Base-by-base conservation (phyloP, 2,113 vertebrate species). In the Oreotrochilus melanogaster region DNA sequence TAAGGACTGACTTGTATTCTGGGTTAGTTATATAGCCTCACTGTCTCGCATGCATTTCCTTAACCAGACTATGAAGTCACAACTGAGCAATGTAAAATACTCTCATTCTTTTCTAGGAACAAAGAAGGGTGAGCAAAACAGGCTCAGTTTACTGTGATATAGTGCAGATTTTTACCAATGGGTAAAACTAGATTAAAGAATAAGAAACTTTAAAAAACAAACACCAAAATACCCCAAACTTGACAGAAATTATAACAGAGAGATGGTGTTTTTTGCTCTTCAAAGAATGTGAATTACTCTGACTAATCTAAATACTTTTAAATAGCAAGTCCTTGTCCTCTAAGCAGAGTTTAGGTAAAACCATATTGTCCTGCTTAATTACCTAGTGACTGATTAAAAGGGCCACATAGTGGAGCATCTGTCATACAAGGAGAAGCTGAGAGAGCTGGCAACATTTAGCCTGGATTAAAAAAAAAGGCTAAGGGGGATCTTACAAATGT, bases 1-100 rank as follows among this genome's bases (percentile, higher is more conserved):
- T 93, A 57, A 78, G 45, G 61, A 78, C 75, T 96, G 92, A 95
- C 7, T 96, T 96, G 95, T 96, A 92, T 94, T 96, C 90, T 78
- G 88, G 82, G 79, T 74, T 78, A 24, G 78, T 64, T 95, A 56
- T 83, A 94, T 6, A 93, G 79, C 79, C 61, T 86, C 19, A 7
- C 56, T 3, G 7, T 93, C 93, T 89, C 61, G 93, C 82, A 60
- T 9, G 11, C 51, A 78, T 84, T 94, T 94, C 86, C 82, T 90
- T 94, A 86, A 94, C 13, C 14, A 69, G 51, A 86, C 72, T 83
- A 33, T 92, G 82, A 96, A 93, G 69, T 93, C 92, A 96, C 69
- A 96, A 81, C 60, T 62, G 67, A 95, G 60, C 56, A 80, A 93
- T 14, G 42, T 69, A 80, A 95, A 39, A 71, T 23, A 83, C 64